Conservation (phyloP, 2,113 vertebrate genomes). For the Coreoperca whiteheadi region DNA sequence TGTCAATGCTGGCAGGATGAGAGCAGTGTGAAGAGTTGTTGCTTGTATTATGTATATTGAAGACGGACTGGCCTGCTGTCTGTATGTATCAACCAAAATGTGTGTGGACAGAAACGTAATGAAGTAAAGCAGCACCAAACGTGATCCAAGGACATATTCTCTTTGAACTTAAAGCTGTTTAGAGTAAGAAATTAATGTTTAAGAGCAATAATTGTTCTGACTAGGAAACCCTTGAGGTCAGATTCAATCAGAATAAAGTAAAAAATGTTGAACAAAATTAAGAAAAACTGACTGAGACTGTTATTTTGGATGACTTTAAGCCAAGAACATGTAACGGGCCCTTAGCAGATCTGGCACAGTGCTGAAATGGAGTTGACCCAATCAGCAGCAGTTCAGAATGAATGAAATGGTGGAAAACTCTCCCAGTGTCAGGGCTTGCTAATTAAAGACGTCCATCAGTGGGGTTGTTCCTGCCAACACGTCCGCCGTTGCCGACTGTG, state of each 20-base stretch:
- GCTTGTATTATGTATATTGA: constrained; percentile 52
- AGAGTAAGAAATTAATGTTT: constrained; percentile 36
- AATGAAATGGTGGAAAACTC: constrained; percentile 64
- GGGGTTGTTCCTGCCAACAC: constrained; percentile 54
- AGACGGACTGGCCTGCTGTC: constrained; percentile 32
- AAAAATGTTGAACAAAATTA: constrained; percentile 51
- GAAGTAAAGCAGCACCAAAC: background rate
- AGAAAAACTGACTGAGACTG: constrained; percentile 42
- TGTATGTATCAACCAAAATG: constrained; percentile 9
- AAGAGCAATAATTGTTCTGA: constrained; percentile 39
- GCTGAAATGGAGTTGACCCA: constrained; percentile 80
- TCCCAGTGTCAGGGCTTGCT: constrained; percentile 62
- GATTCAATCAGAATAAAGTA: constrained; percentile 38
- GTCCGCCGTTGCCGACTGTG: constrained; percentile 36
- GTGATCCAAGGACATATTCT: constrained; percentile 27
- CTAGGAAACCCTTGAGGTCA: constrained; percentile 38
- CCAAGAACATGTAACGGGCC: constrained; percentile 65
- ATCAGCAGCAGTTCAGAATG: constrained; percentile 65
- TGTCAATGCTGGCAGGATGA: constrained; percentile 72
- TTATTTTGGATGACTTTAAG: constrained; percentile 74
- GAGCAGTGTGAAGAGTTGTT: constrained; percentile 48
- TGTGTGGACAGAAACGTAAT: background rate
- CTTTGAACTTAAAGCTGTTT: constrained; percentile 44
- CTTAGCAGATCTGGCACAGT: constrained; percentile 74
- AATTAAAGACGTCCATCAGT: constrained; percentile 83